phyloP scores from a whole-genome alignment of 2,113 vertebrate genomes.

The Myotis brandtii region DNA sequence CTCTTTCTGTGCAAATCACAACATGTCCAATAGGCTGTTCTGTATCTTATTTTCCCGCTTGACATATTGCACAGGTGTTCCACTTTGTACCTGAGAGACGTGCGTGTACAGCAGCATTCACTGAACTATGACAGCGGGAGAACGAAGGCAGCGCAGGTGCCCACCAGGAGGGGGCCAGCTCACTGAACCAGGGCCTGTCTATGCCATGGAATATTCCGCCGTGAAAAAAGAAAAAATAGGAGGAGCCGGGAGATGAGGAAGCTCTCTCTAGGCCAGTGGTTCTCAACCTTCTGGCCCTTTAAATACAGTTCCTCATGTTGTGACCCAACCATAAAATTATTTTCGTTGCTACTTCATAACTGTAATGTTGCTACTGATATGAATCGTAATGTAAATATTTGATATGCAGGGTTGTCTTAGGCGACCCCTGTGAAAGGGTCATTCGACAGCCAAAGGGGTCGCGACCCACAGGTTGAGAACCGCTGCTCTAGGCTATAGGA shows the following conservation, averaged over 20 bases:
- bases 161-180: neutral
- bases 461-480: too few relatives aligned
- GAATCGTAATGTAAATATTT: too few relatives aligned
- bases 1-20: neutral
- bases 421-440: too few relatives aligned
- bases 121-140: neutral
- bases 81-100: neutral
- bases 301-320: too few relatives aligned
- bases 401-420: too few relatives aligned
- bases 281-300: too few relatives aligned
- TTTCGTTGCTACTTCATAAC: too few relatives aligned
- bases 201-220: neutral
- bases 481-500: neutral
- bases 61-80: neutral
- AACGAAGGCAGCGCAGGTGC: neutral
- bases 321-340: too few relatives aligned
- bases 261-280: neutral
- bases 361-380: too few relatives aligned
- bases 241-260: neutral
- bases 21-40: neutral
- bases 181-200: neutral
- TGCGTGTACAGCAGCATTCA: neutral
- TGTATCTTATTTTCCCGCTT: neutral
- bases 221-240: neutral
- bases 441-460: too few relatives aligned